Conservation (phyloP, 2,888 invertebrate genomes). For the Sesamia inferens region DNA sequence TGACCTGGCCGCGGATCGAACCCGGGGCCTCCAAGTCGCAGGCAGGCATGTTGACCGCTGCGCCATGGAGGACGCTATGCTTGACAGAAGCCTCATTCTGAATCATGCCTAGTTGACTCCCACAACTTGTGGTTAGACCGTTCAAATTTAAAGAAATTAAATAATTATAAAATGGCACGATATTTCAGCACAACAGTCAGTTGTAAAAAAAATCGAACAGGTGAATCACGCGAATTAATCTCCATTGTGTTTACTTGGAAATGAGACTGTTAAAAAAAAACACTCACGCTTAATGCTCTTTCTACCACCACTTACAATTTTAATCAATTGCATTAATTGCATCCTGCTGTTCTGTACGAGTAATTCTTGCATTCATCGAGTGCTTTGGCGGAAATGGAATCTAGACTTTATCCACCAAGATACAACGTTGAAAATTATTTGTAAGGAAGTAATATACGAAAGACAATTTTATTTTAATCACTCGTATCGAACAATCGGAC, state of each 20-base stretch:
- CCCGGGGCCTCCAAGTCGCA: too few species aligned
- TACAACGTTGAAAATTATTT: constrained; percentile 39
- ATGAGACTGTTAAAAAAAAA: constrained; percentile 40
- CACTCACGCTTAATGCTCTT: constrained; percentile 48
- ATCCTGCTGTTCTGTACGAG: constrained; percentile 66
- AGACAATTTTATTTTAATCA: constrained; percentile 79
- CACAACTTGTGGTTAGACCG: background rate
- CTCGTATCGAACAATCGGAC: constrained; percentile 77
- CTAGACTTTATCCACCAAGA: background rate
- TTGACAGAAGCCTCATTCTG: background rate
- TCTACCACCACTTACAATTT: constrained; percentile 67
- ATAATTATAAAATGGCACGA: background rate
- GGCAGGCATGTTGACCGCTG: too few species aligned
- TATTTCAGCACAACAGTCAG: background rate
- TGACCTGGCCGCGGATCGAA: too few species aligned
- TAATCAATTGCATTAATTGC: constrained; percentile 79
- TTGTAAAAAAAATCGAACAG: too few species aligned
- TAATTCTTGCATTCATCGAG: constrained; percentile 58
- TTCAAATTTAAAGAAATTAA: background rate
- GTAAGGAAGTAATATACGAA: constrained; percentile 49
- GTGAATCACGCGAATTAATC: constrained; percentile 10
- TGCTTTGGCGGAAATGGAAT: background rate
- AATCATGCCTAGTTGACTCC: background rate
- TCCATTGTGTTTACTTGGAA: constrained; percentile 9
- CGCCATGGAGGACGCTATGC: too few species aligned